Percentiles rank a stretch among this genome's conserved stretches.
phyloP scores from a whole-genome alignment of 2,888 invertebrate species.

The Tribolium freemani region DNA sequence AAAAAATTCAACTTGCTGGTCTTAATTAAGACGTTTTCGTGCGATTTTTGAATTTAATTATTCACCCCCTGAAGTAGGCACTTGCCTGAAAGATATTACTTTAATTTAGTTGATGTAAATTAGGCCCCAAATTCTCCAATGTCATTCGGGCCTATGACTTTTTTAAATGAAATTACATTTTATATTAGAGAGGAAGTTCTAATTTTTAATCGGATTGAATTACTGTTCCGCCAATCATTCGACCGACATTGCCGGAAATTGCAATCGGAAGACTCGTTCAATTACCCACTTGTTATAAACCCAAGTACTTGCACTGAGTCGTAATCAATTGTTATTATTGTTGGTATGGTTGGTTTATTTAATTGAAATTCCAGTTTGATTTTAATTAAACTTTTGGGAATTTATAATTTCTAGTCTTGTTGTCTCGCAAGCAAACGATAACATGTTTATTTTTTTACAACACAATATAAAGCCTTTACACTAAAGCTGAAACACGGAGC shows the following conservation, averaged over 20 bases:
- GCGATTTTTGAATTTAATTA: conserved; percentile 36
- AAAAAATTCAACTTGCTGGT: conserved; percentile 11
- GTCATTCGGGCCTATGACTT: conserved; percentile 42
- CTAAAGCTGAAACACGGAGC: conserved; percentile 10
- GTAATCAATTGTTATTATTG: conserved; percentile 8
- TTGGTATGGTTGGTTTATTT: not conserved
- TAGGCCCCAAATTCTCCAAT: conserved; percentile 49
- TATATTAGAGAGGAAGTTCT: conserved; percentile 29
- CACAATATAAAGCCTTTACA: conserved; percentile 1
- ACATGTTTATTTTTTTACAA: conserved; percentile 16
- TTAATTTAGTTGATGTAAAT: conserved; percentile 57
- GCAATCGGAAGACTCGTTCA: conserved; percentile 10
- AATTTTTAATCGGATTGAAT: not conserved
- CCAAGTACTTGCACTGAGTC: not conserved
- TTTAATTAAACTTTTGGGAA: conserved; percentile 18
- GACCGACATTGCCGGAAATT: not conserved
- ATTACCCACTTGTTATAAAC: conserved; percentile 2
- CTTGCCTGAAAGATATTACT: conserved; percentile 47
- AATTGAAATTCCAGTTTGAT: not conserved
- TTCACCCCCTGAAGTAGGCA: conserved; percentile 34
- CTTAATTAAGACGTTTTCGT: conserved; percentile 36
- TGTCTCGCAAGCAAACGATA: not conserved
- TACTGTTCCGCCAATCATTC: conserved; percentile 6
- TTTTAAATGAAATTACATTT: conserved; percentile 41
- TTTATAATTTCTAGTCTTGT: not conserved